These are phyloP conservation scores for Luehdorfia chinensis DNA, from an alignment of 1,140 invertebrate species.

Conservation along the genomic window DNA sequence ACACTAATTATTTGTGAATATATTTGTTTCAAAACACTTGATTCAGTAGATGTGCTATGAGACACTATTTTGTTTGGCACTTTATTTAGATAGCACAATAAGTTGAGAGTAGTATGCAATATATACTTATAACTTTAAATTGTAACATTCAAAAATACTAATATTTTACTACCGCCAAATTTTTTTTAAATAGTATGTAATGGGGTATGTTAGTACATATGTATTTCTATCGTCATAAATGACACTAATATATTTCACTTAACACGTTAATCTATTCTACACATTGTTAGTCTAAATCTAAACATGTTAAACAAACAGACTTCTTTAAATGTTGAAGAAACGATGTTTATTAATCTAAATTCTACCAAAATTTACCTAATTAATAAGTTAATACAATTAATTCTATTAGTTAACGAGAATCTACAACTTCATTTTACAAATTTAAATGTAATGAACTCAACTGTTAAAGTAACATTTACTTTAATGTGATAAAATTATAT, in stretches of 20 bases:
- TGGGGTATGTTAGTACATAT: slow-evolving; percentile 63
- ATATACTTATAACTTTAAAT: slow-evolving; percentile 43
- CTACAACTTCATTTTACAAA: slow-evolving; percentile 57
- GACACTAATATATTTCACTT: slow-evolving; percentile 40
- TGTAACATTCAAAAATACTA: slow-evolving; percentile 51
- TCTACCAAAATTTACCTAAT: slow-evolving; percentile 59
- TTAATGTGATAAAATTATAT: slow-evolving; percentile 6
- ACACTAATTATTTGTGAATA: slow-evolving; percentile 45
- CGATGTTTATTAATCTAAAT: slow-evolving; percentile 73
- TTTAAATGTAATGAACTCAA: slow-evolving; percentile 46
- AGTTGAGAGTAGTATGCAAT: slow-evolving; percentile 30
- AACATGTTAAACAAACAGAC: slow-evolving; percentile 77
- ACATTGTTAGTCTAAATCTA: slow-evolving; percentile 74
- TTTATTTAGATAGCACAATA: slow-evolving; percentile 31
- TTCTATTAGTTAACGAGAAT: slow-evolving; percentile 67
- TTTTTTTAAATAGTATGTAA: slow-evolving; percentile 43
- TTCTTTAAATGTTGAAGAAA: slow-evolving; percentile 71
- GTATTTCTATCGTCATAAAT: slow-evolving; percentile 43
- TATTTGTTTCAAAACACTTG: slow-evolving; percentile 37
- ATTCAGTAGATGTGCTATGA: slow-evolving; percentile 53
- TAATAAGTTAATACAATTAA: slow-evolving; percentile 73
- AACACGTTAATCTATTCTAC: slow-evolving; percentile 73
- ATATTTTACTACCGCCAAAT: slow-evolving; percentile 44
- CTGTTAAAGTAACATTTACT: slow-evolving; percentile 45
- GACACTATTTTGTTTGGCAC: slow-evolving; percentile 76